Evolutionary conservation across 30 jellyfish, hydroid and myxozoan genomes (phyloP), one percentile per base, ranked within the genome.

Genomic region (Aurelia sp.): DNA sequence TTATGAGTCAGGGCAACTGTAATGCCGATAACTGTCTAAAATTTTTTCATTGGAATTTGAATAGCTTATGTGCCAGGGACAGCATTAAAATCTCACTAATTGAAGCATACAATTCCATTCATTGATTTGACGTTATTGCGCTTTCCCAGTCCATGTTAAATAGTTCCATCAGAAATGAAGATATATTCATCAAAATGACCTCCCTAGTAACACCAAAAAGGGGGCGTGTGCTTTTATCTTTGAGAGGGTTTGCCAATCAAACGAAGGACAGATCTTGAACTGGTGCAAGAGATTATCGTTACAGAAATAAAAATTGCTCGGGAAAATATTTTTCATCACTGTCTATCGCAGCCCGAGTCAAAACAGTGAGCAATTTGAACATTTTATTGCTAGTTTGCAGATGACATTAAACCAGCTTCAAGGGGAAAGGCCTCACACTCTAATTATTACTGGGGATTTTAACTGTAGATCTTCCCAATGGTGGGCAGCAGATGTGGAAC

Each of bases 231-330:
- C 2, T 27, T 27, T 1, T 27, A 27, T 27, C 2, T 27, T 27
- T 2, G 51, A 40, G 51, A 40, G 3, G 10, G 10, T 3, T 8
- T 40, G 8, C 10, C 51, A 40, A 40, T 40, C 3, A 81, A 41
- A 81, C 91, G 91, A 11, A 64, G 91, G 22, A 81, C 78, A 1
- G 84, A 81, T 31, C 91, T 81, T 21, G 91, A 76, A 52, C 30
- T 81, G 21, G 41, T 81, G 22, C 91, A 81, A 27, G 84, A 81
- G 52, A 47, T 53, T 62, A 21, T 81, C 50, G 66, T 65, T 68
- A 4, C 91, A 4, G 91, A 81, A 81, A 81, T 1, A 3, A 63
- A 61, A 17, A 65, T 81, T 40, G 91, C 75, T 8, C 51, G 76
- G 2, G 33, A 27, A 27, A 27, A 27, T 27, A 27, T 27, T 27